Percentiles rank a stretch among this genome's conserved stretches.
Evolutionary conservation across 2,797 vertebrate species (phyloP).

Genomic region (Siniperca obscura): DNA sequence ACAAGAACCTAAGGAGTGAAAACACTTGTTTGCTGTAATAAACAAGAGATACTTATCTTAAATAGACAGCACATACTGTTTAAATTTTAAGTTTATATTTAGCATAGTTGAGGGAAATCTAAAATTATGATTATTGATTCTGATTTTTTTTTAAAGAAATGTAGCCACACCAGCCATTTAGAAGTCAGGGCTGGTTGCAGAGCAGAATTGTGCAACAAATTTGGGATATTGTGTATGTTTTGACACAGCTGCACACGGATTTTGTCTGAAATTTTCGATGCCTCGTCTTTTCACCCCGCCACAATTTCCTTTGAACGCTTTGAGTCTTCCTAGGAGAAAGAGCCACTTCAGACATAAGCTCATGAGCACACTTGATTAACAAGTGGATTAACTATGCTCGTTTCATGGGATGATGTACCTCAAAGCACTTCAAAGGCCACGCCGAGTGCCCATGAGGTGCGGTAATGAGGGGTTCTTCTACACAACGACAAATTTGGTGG

Average conservation of each 20-base stretch:
- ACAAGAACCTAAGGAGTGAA: constrained; percentile 51
- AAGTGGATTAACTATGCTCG: constrained; percentile 88
- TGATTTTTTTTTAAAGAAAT: neutral
- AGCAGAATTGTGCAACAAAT: constrained; percentile 6
- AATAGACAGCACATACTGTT: neutral
- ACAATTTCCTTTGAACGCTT: constrained; percentile 79
- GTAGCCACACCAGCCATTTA: neutral
- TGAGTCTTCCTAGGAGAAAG: constrained; percentile 80
- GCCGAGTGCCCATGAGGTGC: constrained; percentile 84
- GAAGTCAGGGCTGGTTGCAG: constrained; percentile 11
- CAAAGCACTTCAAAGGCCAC: constrained; percentile 88
- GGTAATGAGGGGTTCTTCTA: constrained; percentile 85
- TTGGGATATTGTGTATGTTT: constrained; percentile 41
- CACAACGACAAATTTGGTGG: constrained; percentile 77
- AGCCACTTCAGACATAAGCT: constrained; percentile 84
- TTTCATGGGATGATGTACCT: constrained; percentile 87
- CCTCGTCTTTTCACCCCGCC: constrained; percentile 70
- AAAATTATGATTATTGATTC: neutral
- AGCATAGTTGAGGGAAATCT: neutral
- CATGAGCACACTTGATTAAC: constrained; percentile 87
- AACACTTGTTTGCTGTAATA: constrained; percentile 40
- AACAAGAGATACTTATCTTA: constrained; percentile 18
- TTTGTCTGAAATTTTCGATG: constrained; percentile 66
- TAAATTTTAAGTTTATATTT: neutral
- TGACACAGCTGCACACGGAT: constrained; percentile 60